Base-by-base conservation (phyloP, 2,888 invertebrate genomes). In the Cybosia mesomella region DNA sequence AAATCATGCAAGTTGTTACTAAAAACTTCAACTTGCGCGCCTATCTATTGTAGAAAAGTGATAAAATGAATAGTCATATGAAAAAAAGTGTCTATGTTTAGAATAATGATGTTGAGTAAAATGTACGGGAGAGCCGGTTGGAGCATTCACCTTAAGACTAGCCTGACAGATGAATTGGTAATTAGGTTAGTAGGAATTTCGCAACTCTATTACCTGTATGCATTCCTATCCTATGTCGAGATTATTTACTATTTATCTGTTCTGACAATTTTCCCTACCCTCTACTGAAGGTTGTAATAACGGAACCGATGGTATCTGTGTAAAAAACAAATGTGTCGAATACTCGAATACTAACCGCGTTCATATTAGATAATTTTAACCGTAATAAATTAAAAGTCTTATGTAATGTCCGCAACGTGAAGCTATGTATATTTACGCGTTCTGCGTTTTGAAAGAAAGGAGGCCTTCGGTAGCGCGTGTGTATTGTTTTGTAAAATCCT, bases 401-500 rank as follows among this genome's bases (percentile, higher is more conserved):
- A 77, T 43, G 57, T 32, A 77, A 77, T 8, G 28, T 60, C 54
- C 66, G 24, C 53, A 67, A 69, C 24, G 43, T 15, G 59, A 71
- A 49, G 53, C 13, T n/a, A 11, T 10, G 58, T 67, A 60, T 69
- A 5, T 59, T 60, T 68, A 70, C 67, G 72, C n/a, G 11, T 76
- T 79, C 72, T 70, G 70, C 34, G 22, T 75, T 74, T 73, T 57
- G 11, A 39, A n/a, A 70, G 22, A 73, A 66, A 64, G 11, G 55
- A 36, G 24, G 61, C 49, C 65, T 67, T 67, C 53, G 54, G 43
- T 62, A 54, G 13, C 9, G 21, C 24, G 36, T 53, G 54, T 36
- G 34, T 54, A 57, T 73, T 77, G 55, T 54, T 66, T 58, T 65
- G 18, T 58, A 22, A 62, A 39, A 77, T 64, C 75, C 77, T 80